Base-by-base conservation (phyloP, 2,113 vertebrate genomes). In the Prionailurus viverrinus region DNA sequence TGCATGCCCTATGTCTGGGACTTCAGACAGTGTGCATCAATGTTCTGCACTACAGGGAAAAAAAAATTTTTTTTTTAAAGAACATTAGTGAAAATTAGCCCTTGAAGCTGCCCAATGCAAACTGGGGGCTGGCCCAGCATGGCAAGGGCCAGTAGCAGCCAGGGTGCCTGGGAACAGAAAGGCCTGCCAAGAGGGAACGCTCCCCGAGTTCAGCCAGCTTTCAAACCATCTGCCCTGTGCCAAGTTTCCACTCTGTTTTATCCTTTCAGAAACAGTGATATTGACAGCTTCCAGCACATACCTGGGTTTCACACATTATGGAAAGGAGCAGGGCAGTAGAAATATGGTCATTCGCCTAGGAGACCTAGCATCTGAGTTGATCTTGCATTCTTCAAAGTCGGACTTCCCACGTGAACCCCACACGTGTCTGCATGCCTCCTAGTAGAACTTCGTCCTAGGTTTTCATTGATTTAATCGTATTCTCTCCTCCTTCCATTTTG, bases 401-500 rank as follows among this genome's bases (percentile, higher is more conserved):
- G 0, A 25, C 95, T 82, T 92, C 63, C 69, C 78, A 16, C 19
- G 5, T 61, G 73, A 63, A 48, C 21, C 36, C 96, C 53, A 1
- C 0, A 5, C 15, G 0, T 3, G 6, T 36, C 74, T 25, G 4
- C 21, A 4, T 15, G 19, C 45, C 27, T 39, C 78, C 78, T 4
- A 15, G 58, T 3, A 10, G 2, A 33, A 55, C 5, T 7, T 36
- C 39, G 21, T 33, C 66, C 36, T 74, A 1, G 31, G 7, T 21
- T 33, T 69, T 27, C 18, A 41, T 5, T 18, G 94, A 41, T 55
- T 73, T 74, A 36, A 53, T 68, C 45, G 11, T 21, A 2, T 10
- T 23, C 15, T 68, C 74, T 1, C 82, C 13, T 15, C 61, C 18
- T 41, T 63, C 82, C 61, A 5, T 41, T 66, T 48, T 83, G 39